phyloP scores from a whole-genome alignment of 1,140 invertebrate genomes.

The Diorhabda elongata region DNA sequence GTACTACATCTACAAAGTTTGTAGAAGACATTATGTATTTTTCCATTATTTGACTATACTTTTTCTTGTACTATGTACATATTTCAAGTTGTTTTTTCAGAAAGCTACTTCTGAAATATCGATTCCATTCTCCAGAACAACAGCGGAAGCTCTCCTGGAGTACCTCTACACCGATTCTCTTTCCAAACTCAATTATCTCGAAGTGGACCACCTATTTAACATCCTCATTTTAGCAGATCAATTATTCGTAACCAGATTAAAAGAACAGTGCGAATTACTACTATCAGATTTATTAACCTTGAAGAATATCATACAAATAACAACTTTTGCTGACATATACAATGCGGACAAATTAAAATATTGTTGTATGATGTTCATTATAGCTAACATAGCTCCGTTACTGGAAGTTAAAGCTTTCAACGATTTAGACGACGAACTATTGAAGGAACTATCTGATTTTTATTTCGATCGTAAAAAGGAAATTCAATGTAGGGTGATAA shows the following conservation, averaged over 20 bases:
- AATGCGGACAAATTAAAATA: slow-evolving; percentile 63
- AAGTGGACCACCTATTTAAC: slow-evolving; percentile 60
- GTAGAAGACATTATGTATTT: not conserved
- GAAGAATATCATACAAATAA: slow-evolving; percentile 65
- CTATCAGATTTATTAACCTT: slow-evolving; percentile 59
- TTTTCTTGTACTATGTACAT: not conserved
- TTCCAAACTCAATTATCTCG: slow-evolving; percentile 52
- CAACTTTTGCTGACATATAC: slow-evolving; percentile 64
- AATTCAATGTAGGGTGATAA: slow-evolving; percentile 57
- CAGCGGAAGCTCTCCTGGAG: slow-evolving; percentile 59
- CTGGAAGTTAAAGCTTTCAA: slow-evolving; percentile 62
- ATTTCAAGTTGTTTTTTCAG: slow-evolving; percentile 29
- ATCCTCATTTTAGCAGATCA: slow-evolving; percentile 68
- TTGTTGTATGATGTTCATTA: slow-evolving; percentile 67
- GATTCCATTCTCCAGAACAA: slow-evolving; percentile 34
- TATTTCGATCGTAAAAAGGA: slow-evolving; percentile 53
- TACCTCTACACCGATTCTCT: slow-evolving; percentile 66
- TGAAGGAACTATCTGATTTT: slow-evolving; percentile 59
- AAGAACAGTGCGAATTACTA: slow-evolving; percentile 63
- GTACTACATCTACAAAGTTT: too few relatives aligned
- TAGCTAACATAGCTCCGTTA: slow-evolving; percentile 62
- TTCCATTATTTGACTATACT: not conserved
- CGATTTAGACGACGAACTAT: slow-evolving; percentile 53
- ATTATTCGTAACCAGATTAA: slow-evolving; percentile 59
- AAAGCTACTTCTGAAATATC: slow-evolving; percentile 26